Evolutionary conservation across 2,113 vertebrate genomes (phyloP), one percentile per base, ranked within the genome.

Genomic region (Syngnathus scovelli): DNA sequence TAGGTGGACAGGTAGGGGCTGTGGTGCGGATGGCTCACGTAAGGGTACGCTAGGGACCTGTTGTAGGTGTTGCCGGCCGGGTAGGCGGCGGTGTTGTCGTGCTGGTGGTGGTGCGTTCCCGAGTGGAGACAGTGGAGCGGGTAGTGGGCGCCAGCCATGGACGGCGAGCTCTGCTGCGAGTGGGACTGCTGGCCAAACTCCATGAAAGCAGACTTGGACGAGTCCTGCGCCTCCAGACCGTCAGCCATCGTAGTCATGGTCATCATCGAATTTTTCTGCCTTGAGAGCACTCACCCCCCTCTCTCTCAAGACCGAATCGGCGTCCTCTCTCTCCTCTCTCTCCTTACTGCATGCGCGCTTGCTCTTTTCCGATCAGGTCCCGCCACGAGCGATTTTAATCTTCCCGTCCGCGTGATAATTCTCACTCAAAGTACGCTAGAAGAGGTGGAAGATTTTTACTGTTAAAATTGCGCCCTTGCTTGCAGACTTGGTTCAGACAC

Each of bases 171-270:
- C 82, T 92, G 93, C 79, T 91, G 93, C 76, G 92, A 95, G 83
- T 91, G 94, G 83, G 93, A 93, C 88, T 98, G 95, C 86, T 97
- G 95, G 89, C 95, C 95, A 92, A 96, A 96, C 94, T 97, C 95
- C 94, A 96, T 97, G 94, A 96, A 96, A 86, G 95, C 94, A 81
- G 96, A 97, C 92, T 98, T 98, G 91, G 95, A 96, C 87, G 96
- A 98, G 94, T 98, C 96, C 91, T 95, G 95, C 92, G 94, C 92
- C 90, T 98, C 95, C 94, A 96, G 93, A 93, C 95, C 95, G 93
- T 97, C 96, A 96, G 96, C 95, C 95, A 98, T 97, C 93, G 95
- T 93, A 91, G 95, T 98, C 96, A 98, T 98, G 95, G 96, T 98
- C 96, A 98, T 98, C 95, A 98, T 98, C 94, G 95, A 98, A 95